Conservation (phyloP, 1,140 invertebrate genomes). For the Eurosta solidaginis region DNA sequence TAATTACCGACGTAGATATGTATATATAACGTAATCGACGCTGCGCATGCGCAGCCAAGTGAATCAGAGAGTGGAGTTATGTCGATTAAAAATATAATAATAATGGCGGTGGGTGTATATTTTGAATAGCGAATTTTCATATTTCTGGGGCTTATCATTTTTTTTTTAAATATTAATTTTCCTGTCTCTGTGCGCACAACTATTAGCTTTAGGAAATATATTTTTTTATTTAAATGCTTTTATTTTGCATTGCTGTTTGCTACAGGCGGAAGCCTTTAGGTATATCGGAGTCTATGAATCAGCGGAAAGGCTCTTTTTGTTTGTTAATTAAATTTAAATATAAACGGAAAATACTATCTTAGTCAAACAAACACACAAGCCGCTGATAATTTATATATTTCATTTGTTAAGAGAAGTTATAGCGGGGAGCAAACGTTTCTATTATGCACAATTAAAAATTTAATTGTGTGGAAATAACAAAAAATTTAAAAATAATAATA, state of each 20-base stretch:
- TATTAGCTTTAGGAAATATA: not conserved
- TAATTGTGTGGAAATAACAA: not conserved
- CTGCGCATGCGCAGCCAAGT: conserved; percentile 7
- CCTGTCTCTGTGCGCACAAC: not conserved
- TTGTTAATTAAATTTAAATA: conserved; percentile 6
- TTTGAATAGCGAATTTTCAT: not conserved
- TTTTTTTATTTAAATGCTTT: not conserved
- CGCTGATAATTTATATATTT: too few species aligned
- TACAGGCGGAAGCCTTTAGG: not conserved
- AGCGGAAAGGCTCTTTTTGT: conserved; percentile 11
- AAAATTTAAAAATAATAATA: not conserved
- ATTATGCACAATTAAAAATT: not conserved
- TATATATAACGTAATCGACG: not conserved
- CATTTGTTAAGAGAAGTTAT: too few species aligned
- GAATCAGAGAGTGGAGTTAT: not conserved
- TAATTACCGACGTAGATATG: too few species aligned
- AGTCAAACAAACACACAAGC: not conserved
- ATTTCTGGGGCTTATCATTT: not conserved
- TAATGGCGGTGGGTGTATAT: not conserved
- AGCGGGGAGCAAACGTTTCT: too few species aligned
- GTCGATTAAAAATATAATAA: not conserved
- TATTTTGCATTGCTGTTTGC: not conserved
- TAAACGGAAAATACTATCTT: not conserved
- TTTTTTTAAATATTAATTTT: not conserved
- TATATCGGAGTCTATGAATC: not conserved